A percentile compares a stretch with the other conserved stretches of the same genome.
These are phyloP conservation scores for Vicugna pacos DNA, from an alignment of 2,113 vertebrate genomes.

Conservation along the genomic window DNA sequence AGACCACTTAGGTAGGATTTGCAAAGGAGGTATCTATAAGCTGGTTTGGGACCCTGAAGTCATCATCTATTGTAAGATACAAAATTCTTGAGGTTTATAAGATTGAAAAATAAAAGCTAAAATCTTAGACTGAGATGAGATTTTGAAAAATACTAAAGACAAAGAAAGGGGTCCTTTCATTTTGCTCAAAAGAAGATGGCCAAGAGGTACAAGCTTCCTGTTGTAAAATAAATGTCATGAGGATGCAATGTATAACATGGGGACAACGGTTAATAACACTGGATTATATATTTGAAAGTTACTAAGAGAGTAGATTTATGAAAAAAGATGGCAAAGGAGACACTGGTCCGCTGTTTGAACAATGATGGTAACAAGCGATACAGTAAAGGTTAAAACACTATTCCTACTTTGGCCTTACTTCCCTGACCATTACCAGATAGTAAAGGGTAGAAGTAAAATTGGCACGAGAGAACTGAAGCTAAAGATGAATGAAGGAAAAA, in stretches of 20 bases:
- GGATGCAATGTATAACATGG: background rate
- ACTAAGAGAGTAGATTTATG: background rate
- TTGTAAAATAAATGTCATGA: background rate
- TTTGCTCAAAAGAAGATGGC: background rate
- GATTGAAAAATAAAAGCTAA: constrained; percentile 3
- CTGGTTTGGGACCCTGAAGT: background rate
- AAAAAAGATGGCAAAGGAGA: background rate
- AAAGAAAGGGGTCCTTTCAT: background rate
- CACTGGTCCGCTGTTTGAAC: background rate
- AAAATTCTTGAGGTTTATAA: background rate
- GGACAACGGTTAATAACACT: background rate
- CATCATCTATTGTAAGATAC: background rate
- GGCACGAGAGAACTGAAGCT: background rate
- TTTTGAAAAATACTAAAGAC: background rate
- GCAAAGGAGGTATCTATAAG: background rate
- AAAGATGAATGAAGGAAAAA: background rate
- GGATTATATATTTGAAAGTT: background rate
- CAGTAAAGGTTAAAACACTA: background rate
- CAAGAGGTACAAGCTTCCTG: background rate
- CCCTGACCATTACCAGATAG: background rate
- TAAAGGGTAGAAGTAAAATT: background rate
- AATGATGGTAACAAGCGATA: background rate
- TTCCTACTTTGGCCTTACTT: background rate
- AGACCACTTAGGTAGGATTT: background rate
- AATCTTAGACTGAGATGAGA: background rate